Evolutionary conservation across 2,888 invertebrate species (phyloP), one percentile per base, ranked within the genome.

Genomic region (Zelleria hepariella): DNA sequence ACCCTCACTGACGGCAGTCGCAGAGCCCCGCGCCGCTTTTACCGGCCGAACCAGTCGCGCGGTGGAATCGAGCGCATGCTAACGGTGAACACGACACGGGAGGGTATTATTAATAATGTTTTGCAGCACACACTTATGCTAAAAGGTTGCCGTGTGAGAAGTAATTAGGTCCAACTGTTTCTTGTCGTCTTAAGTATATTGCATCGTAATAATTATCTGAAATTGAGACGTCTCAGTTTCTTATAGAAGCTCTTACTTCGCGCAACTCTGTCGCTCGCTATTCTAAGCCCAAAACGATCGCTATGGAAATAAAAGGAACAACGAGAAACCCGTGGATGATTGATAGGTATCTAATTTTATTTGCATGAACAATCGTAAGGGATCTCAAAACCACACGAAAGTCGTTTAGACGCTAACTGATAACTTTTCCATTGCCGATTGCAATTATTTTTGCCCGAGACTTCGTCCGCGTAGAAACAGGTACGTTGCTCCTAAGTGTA

Each of bases 61-160:
- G 72, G 66, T 70, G 72, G 78, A 86, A 86, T 74, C 80, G 86
- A 69, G 87, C 76, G 84, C 87, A 84, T 76, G 70, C 81, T 87
- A 87, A 87, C 87, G 86, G 86, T 86, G 78, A 67, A 74, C 72
- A 73, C 80, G 58, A 51, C 47, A 49, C 58, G 47, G n/a, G 23
- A 15, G n/a, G 20, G 32, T 42, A 47, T n/a, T 32, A 48, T 27
- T 58, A 59, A 57, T 27, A 64, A 42, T 42, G 32, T 42, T 42
- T n/a, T 42, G 15, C 32, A 42, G 32, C 15, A 42, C 32, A 15
- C 32, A 15, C 32, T 10, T 42, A 42, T 42, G 32, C 32, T 15
- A 15, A n/a, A n/a, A n/a, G 32, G 0, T 32, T 32, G 7, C 4
- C 10, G 32, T 5, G 32, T 15, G 32, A 42, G 32, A 42, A 2